A percentile compares a stretch with the other conserved stretches of the same genome.
phyloP scores from a whole-genome alignment of 92 coral and sea anemone genomes.

The Palythoa grandis region DNA sequence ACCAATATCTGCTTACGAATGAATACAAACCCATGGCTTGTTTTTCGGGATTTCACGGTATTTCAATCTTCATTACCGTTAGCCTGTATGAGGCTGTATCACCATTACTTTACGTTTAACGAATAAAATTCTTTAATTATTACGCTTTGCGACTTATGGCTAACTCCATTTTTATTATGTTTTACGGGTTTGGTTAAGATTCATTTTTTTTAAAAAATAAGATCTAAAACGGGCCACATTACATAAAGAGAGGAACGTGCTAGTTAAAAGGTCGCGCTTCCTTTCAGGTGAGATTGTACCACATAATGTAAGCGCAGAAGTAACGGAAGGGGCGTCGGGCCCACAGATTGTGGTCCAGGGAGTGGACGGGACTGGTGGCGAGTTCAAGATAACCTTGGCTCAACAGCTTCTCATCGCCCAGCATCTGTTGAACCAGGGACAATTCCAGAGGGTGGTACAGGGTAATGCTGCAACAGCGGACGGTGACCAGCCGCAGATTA shows the following conservation, averaged over 20 bases:
- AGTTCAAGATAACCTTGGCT: constrained; percentile 85
- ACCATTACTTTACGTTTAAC: no score
- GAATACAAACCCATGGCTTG: no score
- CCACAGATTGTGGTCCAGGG: constrained; percentile 88
- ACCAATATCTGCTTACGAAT: no score
- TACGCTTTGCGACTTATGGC: no score
- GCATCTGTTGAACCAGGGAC: constrained; percentile 81
- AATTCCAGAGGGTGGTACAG: constrained; percentile 65
- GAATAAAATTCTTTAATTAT: no score
- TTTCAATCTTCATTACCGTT: no score
- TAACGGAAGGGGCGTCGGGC: constrained; percentile 76
- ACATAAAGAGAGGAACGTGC: neutral
- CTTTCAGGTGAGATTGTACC: constrained; percentile 71
- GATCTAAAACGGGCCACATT: no score
- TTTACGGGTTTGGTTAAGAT: no score
- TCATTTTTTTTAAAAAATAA: no score
- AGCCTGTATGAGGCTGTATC: no score
- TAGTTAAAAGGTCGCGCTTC: neutral
- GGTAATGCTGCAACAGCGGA: constrained; percentile 47
- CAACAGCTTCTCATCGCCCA: constrained; percentile 89
- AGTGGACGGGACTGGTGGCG: constrained; percentile 78
- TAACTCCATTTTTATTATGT: no score
- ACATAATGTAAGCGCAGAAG: constrained; percentile 77
- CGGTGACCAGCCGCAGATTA: constrained; percentile 62
- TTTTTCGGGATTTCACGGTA: no score